phyloP scores from a whole-genome alignment of 2,888 invertebrate genomes.

The Melanargia galathea region DNA sequence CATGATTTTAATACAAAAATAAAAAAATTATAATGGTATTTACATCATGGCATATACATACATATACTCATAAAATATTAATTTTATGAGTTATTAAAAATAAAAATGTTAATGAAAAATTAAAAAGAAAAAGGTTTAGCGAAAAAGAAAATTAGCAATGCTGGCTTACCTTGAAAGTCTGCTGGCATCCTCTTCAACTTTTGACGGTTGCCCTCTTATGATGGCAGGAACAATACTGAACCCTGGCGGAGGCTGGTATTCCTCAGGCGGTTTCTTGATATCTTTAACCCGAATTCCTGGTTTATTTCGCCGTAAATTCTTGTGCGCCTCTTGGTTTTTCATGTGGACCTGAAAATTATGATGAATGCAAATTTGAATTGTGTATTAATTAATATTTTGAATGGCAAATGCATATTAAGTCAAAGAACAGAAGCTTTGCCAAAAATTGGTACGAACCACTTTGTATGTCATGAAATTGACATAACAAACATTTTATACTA shows the following conservation, averaged over 20 bases:
- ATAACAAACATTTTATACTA: no score
- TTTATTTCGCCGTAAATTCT: conserved; percentile 84
- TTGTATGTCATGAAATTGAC: no score
- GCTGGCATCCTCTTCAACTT: conserved; percentile 67
- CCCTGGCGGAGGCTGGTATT: conserved; percentile 84
- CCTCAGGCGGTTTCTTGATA: conserved; percentile 79
- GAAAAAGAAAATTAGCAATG: neutral
- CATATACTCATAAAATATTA: no score
- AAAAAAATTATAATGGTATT: neutral
- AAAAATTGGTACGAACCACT: no score
- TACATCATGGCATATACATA: neutral
- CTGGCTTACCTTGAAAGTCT: conserved; percentile 67
- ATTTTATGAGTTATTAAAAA: no score
- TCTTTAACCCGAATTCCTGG: conserved; percentile 80
- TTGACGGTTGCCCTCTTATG: conserved; percentile 65
- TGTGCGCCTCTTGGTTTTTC: conserved; percentile 86
- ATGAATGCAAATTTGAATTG: no score
- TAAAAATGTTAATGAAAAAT: no score
- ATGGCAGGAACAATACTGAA: conserved; percentile 83
- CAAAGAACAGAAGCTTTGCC: neutral
- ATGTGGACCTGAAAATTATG: conserved; percentile 80
- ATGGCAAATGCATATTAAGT: neutral
- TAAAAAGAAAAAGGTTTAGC: no score
- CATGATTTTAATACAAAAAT: conserved; percentile 28
- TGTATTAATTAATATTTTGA: neutral